These are phyloP conservation scores for Oreamnos americanus DNA, from an alignment of 2,113 vertebrate genomes.

Conservation along the genomic window DNA sequence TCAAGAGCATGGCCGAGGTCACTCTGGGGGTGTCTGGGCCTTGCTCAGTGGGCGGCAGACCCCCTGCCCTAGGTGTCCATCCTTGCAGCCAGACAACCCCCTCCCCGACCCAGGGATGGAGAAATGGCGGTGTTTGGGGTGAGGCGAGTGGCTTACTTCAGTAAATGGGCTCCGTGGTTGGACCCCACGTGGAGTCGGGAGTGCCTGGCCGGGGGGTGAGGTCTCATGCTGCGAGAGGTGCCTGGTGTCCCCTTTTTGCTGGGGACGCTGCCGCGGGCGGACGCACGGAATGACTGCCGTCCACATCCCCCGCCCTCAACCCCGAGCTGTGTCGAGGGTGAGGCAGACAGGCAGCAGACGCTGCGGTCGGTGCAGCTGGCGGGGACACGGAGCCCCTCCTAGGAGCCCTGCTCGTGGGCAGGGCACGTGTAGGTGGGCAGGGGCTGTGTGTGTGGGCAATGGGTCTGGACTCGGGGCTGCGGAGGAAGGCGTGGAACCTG, in stretches of 20 bases:
- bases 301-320: background rate
- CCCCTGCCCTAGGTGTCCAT: background rate
- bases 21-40: background rate
- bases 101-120: background rate
- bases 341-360: background rate
- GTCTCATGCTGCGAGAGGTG: fast-evolving
- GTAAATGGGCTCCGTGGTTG: background rate
- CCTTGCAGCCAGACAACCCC: background rate
- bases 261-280: fast-evolving
- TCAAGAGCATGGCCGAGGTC: background rate
- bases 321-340: background rate
- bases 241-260: fast-evolving
- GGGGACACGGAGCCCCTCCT: fast-evolving
- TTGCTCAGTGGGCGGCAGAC: background rate
- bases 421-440: too few relatives aligned
- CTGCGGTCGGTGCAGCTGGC: background rate
- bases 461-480: background rate
- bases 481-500: background rate
- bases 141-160: background rate
- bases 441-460: background rate
- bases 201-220: fast-evolving
- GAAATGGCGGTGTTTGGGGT: background rate
- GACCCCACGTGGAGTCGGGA: fast-evolving
- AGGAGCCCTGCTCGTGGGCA: fast-evolving
- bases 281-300: background rate